Evolutionary conservation across 2,888 invertebrate species (phyloP).

Genomic region (Portevinia maculata): DNA sequence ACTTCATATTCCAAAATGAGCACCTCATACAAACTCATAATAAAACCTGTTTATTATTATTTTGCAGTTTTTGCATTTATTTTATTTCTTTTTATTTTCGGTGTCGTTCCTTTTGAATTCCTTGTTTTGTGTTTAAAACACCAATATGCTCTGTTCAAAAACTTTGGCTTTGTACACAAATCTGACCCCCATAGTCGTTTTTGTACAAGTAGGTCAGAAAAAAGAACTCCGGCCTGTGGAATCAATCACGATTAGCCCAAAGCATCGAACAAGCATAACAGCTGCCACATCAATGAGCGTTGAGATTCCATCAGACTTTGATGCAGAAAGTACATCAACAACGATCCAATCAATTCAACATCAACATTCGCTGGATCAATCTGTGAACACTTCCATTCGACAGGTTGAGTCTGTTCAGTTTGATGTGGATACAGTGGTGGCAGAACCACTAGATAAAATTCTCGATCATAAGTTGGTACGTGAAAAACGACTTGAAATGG

Average conservation of each 20-base stretch:
- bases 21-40: no score
- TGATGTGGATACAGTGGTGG: slow-evolving; percentile 84
- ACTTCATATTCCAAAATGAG: no score
- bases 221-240: slow-evolving; percentile 82
- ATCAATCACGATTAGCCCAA: slow-evolving; percentile 83
- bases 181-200: slow-evolving; percentile 80
- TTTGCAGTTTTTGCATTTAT: slow-evolving; percentile 55
- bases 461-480: slow-evolving; percentile 91
- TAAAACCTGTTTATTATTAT: no score
- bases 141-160: slow-evolving; percentile 50
- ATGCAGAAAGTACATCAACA: slow-evolving; percentile 77
- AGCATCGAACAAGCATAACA: slow-evolving; percentile 82
- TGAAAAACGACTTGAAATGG: slow-evolving; percentile 92
- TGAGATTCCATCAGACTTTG: slow-evolving; percentile 77
- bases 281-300: slow-evolving; percentile 78
- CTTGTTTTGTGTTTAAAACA: slow-evolving; percentile 77
- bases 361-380: slow-evolving; percentile 82
- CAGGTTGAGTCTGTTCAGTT: slow-evolving; percentile 80
- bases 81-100: slow-evolving; percentile 75
- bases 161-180: slow-evolving; percentile 53
- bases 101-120: slow-evolving; percentile 76
- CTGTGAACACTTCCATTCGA: slow-evolving; percentile 79
- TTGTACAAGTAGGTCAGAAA: slow-evolving; percentile 83
- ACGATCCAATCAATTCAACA: slow-evolving; percentile 79
- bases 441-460: slow-evolving; percentile 91